Base-by-base conservation (phyloP, 2,888 invertebrate species). In the Eilema sororculum region DNA sequence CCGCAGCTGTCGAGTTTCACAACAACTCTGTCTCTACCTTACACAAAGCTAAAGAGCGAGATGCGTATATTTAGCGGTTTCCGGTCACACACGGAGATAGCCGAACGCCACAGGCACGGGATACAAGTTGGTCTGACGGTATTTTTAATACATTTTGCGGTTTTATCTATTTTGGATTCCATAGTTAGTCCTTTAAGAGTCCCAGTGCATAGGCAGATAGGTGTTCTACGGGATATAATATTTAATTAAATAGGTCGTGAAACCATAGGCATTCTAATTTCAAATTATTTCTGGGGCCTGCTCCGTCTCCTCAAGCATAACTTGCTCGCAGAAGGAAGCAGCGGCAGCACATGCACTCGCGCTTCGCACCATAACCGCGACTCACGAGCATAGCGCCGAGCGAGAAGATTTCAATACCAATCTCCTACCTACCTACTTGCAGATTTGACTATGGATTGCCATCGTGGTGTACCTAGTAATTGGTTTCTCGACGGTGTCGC, bases 1-100 rank as follows among this genome's bases (percentile, higher is more conserved):
- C 60, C 68, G 80, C 86, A 84, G 81, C 84, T 82, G 85, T 78
- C 79, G 69, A 76, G 76, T 71, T 78, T 70, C 16, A 37, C 58
- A 61, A 65, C 64, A 62, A 2, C 28, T 65, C 74, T 41, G 25
- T 77, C 78, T 71, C 74, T 73, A 13, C 78, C 75, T 52, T 46
- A 61, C 68, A 25, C 62, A 24, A 33, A 16, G 30, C n/a, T 37
- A 67, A 46, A 70, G 73, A 86, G 33, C 72, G 77, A 76, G 84
- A 82, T 58, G 61, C 12, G 3, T 56, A 3, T 8, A 41, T 68
- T 72, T 61, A 64, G 16, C 60, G 24, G 71, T 78, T 77, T 76
- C 77, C 81, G 79, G 73, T 74, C 62, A 24, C 66, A 67, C 67
- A 70, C 79, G 81, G 73, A 66, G 71, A 71, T 74, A 69, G 59